phyloP scores from a whole-genome alignment of 2,797 vertebrate species.

The Spinus pinus region DNA sequence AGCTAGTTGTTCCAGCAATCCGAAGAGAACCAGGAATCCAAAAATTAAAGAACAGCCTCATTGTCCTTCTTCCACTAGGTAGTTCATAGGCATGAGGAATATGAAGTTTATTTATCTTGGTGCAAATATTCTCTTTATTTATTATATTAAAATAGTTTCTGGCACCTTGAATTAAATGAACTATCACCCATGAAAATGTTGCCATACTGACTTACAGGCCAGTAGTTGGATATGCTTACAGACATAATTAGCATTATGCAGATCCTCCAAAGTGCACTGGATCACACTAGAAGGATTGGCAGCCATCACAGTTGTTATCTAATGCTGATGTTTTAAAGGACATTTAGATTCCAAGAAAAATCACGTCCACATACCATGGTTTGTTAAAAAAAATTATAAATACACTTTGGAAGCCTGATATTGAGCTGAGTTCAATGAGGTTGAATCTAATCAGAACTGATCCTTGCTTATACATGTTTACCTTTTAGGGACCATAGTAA shows the following conservation, averaged over 20 bases:
- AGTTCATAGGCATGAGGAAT: not conserved
- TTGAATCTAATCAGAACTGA: not conserved
- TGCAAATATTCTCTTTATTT: not conserved
- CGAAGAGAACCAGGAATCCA: not conserved
- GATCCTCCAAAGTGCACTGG: not conserved
- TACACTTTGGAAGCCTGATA: not conserved
- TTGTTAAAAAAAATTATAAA: not conserved
- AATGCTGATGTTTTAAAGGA: not conserved
- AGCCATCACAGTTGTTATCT: not conserved
- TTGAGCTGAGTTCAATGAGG: not conserved
- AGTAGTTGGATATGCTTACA: not conserved
- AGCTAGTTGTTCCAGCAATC: not conserved
- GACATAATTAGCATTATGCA: not conserved
- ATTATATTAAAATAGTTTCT: not conserved
- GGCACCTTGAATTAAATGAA: not conserved
- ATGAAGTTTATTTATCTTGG: not conserved
- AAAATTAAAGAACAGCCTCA: not conserved
- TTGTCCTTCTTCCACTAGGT: not conserved
- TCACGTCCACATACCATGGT: not conserved
- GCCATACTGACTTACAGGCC: not conserved
- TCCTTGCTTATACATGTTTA: not conserved
- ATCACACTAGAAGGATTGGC: not conserved
- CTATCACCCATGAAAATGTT: not conserved
- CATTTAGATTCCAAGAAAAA: not conserved
- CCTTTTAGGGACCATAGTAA: not conserved